Evolutionary conservation across 1,140 invertebrate species (phyloP).

Genomic region (Samia ricini): DNA sequence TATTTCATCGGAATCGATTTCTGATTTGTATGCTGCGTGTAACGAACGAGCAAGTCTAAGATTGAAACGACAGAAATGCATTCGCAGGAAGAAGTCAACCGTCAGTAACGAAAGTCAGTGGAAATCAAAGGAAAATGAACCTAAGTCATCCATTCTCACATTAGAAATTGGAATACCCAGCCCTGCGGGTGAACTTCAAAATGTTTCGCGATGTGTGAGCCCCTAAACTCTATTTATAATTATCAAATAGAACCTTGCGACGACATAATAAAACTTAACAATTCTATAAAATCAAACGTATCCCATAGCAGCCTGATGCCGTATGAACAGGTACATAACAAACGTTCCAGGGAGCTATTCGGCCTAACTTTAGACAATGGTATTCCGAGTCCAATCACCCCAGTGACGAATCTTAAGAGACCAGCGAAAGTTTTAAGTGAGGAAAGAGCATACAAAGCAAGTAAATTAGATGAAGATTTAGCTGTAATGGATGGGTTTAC

Average conservation of each 20-base stretch:
- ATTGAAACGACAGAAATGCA: slow-evolving; percentile 62
- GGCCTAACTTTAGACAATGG: slow-evolving; percentile 64
- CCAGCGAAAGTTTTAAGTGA: slow-evolving; percentile 61
- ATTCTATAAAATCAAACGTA: slow-evolving; percentile 49
- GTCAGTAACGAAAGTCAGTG: slow-evolving; percentile 60
- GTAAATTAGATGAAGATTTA: slow-evolving; percentile 62
- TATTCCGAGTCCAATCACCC: slow-evolving; percentile 68
- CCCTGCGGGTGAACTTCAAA: slow-evolving; percentile 48
- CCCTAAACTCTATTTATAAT: slow-evolving; percentile 28
- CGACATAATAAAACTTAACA: slow-evolving; percentile 27
- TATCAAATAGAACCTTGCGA: slow-evolving; percentile 24
- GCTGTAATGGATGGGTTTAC: slow-evolving; percentile 50
- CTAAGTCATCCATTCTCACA: slow-evolving; percentile 49
- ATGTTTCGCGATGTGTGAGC: slow-evolving; percentile 49
- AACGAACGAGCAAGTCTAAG: slow-evolving; percentile 42
- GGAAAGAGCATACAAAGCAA: slow-evolving; percentile 63
- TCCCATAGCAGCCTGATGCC: slow-evolving; percentile 62
- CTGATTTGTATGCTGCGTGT: slow-evolving; percentile 45
- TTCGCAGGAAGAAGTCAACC: slow-evolving; percentile 67
- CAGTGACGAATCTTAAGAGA: slow-evolving; percentile 57
- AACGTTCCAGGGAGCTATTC: slow-evolving; percentile 55
- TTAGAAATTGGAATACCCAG: slow-evolving; percentile 63
- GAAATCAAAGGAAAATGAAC: slow-evolving; percentile 39
- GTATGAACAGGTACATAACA: slow-evolving; percentile 40
- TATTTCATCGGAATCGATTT: slow-evolving; percentile 60